Conservation (phyloP, 2,113 vertebrate genomes). For the Terrapene triunguis region DNA sequence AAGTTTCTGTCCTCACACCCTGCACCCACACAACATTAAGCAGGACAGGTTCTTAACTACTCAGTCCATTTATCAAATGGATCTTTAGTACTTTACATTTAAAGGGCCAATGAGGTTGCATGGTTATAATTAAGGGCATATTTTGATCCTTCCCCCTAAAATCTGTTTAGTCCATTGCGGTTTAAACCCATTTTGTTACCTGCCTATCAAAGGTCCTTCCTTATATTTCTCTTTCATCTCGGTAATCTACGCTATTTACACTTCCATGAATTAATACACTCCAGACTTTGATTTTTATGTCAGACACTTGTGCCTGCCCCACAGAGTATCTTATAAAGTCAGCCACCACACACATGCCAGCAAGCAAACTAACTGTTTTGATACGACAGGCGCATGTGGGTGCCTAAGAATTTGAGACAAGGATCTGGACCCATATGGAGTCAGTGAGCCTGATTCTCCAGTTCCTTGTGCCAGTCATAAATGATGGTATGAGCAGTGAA, state of each 20-base stretch:
- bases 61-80: background rate
- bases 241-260: background rate
- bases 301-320: background rate
- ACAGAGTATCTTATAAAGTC: accelerated
- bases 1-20: background rate
- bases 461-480: background rate
- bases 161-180: background rate
- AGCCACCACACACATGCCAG: background rate
- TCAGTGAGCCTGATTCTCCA: background rate
- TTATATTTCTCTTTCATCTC: background rate
- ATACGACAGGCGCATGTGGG: accelerated
- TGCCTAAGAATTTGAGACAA: background rate
- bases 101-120: background rate
- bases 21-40: background rate
- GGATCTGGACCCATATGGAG: background rate
- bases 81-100: background rate
- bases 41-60: background rate
- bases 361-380: accelerated
- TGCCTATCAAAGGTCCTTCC: background rate
- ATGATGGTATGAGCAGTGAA: background rate
- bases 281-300: accelerated
- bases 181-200: background rate
- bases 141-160: background rate
- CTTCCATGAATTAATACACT: background rate
- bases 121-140: background rate